Conservation (phyloP, 2,888 invertebrate genomes). For the Sphaerophoria taeniata region DNA sequence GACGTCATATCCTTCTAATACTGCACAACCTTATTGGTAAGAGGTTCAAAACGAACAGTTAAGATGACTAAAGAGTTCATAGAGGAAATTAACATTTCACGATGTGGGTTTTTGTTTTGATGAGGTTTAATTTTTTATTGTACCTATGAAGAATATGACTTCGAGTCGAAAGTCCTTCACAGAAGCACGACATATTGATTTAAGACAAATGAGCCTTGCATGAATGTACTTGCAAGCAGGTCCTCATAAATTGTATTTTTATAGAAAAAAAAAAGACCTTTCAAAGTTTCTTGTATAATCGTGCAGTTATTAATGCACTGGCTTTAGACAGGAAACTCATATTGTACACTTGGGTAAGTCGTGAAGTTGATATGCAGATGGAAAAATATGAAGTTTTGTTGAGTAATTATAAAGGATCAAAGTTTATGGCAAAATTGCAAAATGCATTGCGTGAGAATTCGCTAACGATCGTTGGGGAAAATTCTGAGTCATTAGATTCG, state of each 20-base stretch:
- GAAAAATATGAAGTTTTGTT: constrained; percentile 3
- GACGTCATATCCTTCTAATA: neutral
- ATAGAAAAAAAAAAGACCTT: constrained; percentile 7
- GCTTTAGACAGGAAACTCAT: neutral
- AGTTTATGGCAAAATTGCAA: neutral
- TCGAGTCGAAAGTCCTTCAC: constrained; percentile 2
- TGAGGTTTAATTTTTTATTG: constrained; percentile 10
- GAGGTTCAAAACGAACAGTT: neutral
- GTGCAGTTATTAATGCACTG: constrained; percentile 29
- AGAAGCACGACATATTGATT: constrained; percentile 52
- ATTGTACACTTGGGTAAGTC: neutral
- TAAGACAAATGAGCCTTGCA: constrained; percentile 9
- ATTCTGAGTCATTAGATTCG: neutral
- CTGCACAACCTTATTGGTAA: constrained; percentile 5
- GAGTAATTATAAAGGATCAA: neutral
- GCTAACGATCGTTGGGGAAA: neutral
- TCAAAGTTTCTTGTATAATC: constrained; percentile 21
- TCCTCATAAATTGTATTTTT: neutral
- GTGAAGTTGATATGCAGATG: constrained; percentile 3
- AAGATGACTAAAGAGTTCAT: constrained; percentile 40
- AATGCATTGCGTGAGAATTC: constrained; percentile 6
- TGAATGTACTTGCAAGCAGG: neutral
- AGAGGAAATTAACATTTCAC: constrained; percentile 45
- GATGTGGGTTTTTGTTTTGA: constrained; percentile 50
- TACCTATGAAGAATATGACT: too few species aligned